These are phyloP conservation scores for Apis dorsata DNA, from an alignment of 1,140 invertebrate genomes.

Conservation along the genomic window DNA sequence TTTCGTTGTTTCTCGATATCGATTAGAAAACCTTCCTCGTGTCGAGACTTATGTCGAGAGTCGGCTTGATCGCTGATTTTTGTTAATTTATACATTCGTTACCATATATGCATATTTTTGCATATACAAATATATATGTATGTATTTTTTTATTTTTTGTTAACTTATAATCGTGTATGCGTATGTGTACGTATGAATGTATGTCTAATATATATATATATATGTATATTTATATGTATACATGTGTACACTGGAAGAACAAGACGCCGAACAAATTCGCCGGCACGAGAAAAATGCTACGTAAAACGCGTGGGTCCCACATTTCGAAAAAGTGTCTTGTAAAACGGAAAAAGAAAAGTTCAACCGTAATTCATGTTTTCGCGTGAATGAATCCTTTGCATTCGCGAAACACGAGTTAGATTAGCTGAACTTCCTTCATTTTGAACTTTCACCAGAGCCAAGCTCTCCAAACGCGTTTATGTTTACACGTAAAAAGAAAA, in stretches of 20 bases:
- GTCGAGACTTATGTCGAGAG: constrained; percentile 1
- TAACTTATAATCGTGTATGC: constrained; percentile 41
- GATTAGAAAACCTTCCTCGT: not conserved
- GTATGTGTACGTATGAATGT: constrained; percentile 42
- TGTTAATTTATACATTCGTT: constrained; percentile 42
- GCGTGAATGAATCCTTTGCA: not conserved
- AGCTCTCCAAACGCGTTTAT: not conserved
- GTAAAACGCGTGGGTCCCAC: constrained; percentile 69
- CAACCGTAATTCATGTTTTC: constrained; percentile 24
- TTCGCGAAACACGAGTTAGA: not conserved
- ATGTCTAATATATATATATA: constrained; percentile 55
- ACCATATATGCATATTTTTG: constrained; percentile 50
- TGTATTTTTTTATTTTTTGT: constrained; percentile 42
- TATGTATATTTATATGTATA: constrained; percentile 56
- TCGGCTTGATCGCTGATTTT: constrained; percentile 16
- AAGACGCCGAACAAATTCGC: constrained; percentile 61
- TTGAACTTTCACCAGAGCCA: not conserved
- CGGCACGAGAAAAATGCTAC: constrained; percentile 64
- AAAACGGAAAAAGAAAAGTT: constrained; percentile 49
- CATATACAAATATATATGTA: constrained; percentile 45
- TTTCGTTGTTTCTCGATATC: not conserved
- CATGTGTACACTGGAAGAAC: constrained; percentile 68
- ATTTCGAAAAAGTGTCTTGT: constrained; percentile 65
- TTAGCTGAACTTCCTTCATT: constrained; percentile 5
- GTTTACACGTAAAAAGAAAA: not conserved